Conservation (phyloP, 2,888 invertebrate genomes). For the Orgyia antiqua region DNA sequence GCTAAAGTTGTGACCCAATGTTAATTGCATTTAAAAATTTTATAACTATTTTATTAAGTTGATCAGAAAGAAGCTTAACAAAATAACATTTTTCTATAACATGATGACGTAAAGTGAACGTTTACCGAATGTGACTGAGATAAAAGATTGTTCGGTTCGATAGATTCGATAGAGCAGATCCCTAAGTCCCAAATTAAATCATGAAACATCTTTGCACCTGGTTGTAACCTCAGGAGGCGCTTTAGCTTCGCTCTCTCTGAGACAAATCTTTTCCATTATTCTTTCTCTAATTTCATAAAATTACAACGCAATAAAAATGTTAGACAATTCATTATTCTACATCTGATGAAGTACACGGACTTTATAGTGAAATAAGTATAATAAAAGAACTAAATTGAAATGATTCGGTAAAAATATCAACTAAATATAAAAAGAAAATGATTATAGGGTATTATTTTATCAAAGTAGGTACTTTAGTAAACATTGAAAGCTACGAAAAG, state of each 20-base stretch:
- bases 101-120: slow-evolving; percentile 36
- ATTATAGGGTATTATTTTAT: slow-evolving; percentile 21
- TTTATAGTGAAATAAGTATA: not conserved
- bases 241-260: slow-evolving; percentile 44
- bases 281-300: slow-evolving; percentile 36
- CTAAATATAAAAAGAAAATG: slow-evolving; percentile 14
- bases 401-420: slow-evolving; percentile 4
- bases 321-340: too few relatives aligned
- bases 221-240: slow-evolving; percentile 50
- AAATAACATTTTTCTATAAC: too few relatives aligned
- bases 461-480: slow-evolving; percentile 27
- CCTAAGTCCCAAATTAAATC: slow-evolving; percentile 78
- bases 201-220: slow-evolving; percentile 75
- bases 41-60: too few relatives aligned
- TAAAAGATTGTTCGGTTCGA: slow-evolving; percentile 69
- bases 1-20: too few relatives aligned
- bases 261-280: slow-evolving; percentile 58
- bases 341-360: too few relatives aligned
- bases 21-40: too few relatives aligned
- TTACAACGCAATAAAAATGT: slow-evolving; percentile 20
- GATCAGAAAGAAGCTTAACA: too few relatives aligned
- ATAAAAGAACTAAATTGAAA: not conserved
- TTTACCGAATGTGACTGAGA: slow-evolving; percentile 43
- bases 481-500: slow-evolving; percentile 39
- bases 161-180: slow-evolving; percentile 72